phyloP scores from a whole-genome alignment of 2,888 invertebrate species.

The Leptogaster cylindrica region DNA sequence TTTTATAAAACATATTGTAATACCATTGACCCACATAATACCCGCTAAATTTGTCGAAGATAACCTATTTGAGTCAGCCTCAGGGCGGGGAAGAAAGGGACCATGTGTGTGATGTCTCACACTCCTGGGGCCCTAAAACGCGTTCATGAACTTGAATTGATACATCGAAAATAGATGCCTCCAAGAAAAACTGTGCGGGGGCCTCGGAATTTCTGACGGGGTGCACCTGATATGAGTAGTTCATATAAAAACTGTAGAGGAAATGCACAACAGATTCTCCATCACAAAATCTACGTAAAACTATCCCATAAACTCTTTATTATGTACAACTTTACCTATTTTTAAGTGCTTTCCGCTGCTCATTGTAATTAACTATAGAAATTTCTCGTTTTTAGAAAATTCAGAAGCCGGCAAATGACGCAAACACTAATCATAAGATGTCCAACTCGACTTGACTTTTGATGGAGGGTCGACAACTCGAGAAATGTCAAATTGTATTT shows the following conservation, averaged over 20 bases:
- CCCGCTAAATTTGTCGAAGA: too few species aligned
- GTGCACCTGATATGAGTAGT: neutral
- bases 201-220: too few species aligned
- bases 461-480: neutral
- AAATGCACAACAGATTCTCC: neutral
- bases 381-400: neutral
- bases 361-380: slow-evolving; percentile 39
- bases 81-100: too few species aligned
- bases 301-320: neutral
- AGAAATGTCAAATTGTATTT: neutral
- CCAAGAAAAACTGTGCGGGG: too few species aligned
- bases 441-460: neutral
- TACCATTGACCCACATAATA: too few species aligned
- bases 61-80: too few species aligned
- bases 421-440: neutral
- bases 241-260: neutral
- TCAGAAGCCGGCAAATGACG: too few species aligned
- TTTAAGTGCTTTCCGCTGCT: slow-evolving; percentile 47
- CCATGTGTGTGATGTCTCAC: too few species aligned
- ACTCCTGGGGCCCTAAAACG: too few species aligned
- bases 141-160: neutral
- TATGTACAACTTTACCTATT: slow-evolving; percentile 44
- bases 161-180: neutral
- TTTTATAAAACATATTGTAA: too few species aligned
- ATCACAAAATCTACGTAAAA: neutral